Evolutionary conservation across 2,888 invertebrate species (phyloP).

Genomic region (Marronus borbonicus): DNA sequence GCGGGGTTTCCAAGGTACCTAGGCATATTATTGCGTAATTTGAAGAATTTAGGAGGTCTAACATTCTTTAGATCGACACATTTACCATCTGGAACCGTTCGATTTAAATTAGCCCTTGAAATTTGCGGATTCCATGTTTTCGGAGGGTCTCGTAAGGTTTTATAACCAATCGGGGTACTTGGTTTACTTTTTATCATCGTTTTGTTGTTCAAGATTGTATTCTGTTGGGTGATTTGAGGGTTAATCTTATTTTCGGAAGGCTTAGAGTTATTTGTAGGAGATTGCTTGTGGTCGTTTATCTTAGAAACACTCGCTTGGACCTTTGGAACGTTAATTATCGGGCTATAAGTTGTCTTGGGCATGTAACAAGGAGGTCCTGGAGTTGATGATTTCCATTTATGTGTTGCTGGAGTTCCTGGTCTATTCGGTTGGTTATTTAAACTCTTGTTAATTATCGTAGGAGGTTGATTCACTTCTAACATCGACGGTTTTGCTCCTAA

Average conservation of each 20-base stretch:
- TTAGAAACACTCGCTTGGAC: slow-evolving; percentile 55
- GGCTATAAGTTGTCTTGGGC: slow-evolving; percentile 63
- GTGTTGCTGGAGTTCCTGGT: slow-evolving; percentile 35
- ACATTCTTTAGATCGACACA: slow-evolving; percentile 64
- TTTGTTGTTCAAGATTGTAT: slow-evolving; percentile 56
- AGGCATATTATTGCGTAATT: slow-evolving; percentile 73
- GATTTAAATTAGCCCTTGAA: slow-evolving; percentile 69
- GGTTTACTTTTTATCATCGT: slow-evolving; percentile 62
- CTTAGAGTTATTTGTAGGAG: background rate
- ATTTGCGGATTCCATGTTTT: slow-evolving; percentile 77
- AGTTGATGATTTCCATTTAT: slow-evolving; percentile 54
- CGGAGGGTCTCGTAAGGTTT: slow-evolving; percentile 75
- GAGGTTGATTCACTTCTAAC: slow-evolving; percentile 6
- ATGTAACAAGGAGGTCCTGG: slow-evolving; percentile 63
- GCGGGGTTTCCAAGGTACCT: slow-evolving; percentile 75
- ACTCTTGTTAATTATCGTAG: slow-evolving; percentile 51
- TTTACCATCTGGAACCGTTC: slow-evolving; percentile 54
- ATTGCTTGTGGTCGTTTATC: slow-evolving; percentile 41
- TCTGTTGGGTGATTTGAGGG: slow-evolving; percentile 58
- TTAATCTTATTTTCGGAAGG: slow-evolving; percentile 56
- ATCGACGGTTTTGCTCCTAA: slow-evolving; percentile 21
- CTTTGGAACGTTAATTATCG: slow-evolving; percentile 64
- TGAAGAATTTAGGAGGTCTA: slow-evolving; percentile 74
- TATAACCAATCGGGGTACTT: slow-evolving; percentile 71
- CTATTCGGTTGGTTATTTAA: slow-evolving; percentile 34